Percentiles rank a stretch among this genome's conserved stretches.
Evolutionary conservation across 2,113 vertebrate genomes (phyloP).

Genomic region (Urocitellus parryii): DNA sequence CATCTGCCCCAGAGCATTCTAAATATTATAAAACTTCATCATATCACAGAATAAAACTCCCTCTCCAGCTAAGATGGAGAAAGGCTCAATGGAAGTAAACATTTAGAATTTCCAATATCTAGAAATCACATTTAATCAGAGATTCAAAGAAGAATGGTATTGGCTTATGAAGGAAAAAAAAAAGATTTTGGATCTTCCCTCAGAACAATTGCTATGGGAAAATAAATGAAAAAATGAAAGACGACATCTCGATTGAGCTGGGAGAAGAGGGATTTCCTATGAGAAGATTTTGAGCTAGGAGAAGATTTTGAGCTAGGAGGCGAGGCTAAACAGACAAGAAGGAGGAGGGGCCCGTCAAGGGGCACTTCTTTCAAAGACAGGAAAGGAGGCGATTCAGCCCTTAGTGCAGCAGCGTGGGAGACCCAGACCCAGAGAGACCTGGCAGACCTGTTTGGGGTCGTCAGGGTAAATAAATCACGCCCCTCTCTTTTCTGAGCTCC

Average conservation of each 20-base stretch:
- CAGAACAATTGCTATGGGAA: background rate
- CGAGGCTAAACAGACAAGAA: background rate
- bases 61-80: background rate
- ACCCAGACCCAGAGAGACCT: background rate
- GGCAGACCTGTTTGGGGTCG: background rate
- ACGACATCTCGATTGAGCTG: background rate
- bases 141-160: background rate
- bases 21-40: background rate
- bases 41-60: background rate
- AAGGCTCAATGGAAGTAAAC: background rate
- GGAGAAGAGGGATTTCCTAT: background rate
- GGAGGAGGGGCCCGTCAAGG: background rate
- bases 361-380: background rate
- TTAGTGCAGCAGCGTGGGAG: background rate
- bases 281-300: background rate
- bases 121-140: conserved; percentile 46
- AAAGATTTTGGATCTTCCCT: background rate
- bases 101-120: conserved; percentile 27
- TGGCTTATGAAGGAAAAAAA: background rate
- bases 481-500: background rate
- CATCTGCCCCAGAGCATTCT: background rate
- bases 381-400: background rate
- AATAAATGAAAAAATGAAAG: conserved; percentile 13
- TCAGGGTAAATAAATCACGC: background rate
- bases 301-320: background rate